Percentiles rank a stretch among this genome's conserved stretches.
These are phyloP conservation scores for Tinea trinotella DNA, from an alignment of 2,888 invertebrate species.

Conservation along the genomic window DNA sequence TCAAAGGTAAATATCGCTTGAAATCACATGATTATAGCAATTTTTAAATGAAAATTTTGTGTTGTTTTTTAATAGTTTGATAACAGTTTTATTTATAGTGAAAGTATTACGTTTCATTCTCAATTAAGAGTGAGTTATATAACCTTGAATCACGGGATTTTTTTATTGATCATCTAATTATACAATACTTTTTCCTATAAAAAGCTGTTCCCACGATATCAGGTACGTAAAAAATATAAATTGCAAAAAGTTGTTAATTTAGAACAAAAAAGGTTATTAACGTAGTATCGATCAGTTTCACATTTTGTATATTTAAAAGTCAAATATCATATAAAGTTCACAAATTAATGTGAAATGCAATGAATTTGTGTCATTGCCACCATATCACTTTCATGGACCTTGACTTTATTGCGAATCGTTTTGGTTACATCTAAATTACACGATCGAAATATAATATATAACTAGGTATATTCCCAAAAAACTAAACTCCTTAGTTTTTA, in stretches of 20 bases:
- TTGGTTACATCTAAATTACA: too few species aligned
- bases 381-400: background rate
- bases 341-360: background rate
- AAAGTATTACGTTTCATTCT: slow-evolving; percentile 32
- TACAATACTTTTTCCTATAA: background rate
- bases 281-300: background rate
- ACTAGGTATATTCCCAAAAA: too few species aligned
- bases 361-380: background rate
- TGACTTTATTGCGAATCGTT: background rate
- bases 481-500: too few species aligned
- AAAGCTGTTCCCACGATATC: slow-evolving; percentile 23
- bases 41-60: background rate
- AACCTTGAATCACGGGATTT: slow-evolving; percentile 71
- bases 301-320: too few species aligned
- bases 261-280: background rate
- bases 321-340: too few species aligned
- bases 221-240: slow-evolving; percentile 31
- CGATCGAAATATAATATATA: too few species aligned
- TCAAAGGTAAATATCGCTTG: slow-evolving; percentile 53
- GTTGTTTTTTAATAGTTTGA: background rate
- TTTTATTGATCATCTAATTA: slow-evolving; percentile 48
- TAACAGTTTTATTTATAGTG: slow-evolving; percentile 9
- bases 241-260: background rate
- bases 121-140: slow-evolving; percentile 62
- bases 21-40: slow-evolving; percentile 9